Evolutionary conservation across 2,888 invertebrate species (phyloP).

Genomic region (Mesochorus sp.): DNA sequence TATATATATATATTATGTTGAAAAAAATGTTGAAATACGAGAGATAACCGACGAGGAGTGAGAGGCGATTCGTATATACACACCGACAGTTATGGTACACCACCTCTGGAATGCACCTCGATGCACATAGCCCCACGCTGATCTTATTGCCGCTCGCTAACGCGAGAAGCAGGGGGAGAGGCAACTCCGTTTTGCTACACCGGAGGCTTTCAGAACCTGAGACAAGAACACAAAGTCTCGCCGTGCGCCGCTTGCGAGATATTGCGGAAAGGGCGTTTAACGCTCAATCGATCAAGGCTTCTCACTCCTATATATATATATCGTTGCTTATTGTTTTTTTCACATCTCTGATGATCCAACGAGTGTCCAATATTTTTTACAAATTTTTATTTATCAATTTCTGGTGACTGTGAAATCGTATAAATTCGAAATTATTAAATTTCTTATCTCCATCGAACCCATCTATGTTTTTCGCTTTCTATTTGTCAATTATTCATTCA

Average conservation of each 20-base stretch:
- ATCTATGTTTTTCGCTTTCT: background rate
- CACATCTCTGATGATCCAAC: background rate
- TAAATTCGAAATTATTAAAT: background rate
- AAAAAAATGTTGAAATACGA: background rate
- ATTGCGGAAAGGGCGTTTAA: background rate
- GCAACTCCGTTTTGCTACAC: background rate
- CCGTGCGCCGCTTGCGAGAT: background rate
- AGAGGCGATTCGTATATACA: constrained; percentile 66
- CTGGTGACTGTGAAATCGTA: background rate
- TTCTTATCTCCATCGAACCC: too few species aligned
- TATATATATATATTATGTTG: background rate
- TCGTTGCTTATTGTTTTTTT: background rate
- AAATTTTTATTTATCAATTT: background rate
- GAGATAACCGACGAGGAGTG: constrained; percentile 62
- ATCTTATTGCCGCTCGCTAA: constrained; percentile 27
- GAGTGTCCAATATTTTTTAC: background rate
- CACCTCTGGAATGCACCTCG: constrained; percentile 67
- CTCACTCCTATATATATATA: background rate
- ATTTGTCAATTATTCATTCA: too few species aligned
- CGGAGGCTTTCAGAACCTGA: constrained; percentile 1
- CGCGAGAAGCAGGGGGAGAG: background rate
- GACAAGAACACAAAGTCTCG: too few species aligned
- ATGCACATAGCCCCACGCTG: constrained; percentile 17
- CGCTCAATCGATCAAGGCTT: background rate
- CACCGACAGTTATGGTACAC: constrained; percentile 61